Base-by-base conservation (phyloP, 53 echinoderm and acorn worm genomes). In the Pentamera pediparva region DNA sequence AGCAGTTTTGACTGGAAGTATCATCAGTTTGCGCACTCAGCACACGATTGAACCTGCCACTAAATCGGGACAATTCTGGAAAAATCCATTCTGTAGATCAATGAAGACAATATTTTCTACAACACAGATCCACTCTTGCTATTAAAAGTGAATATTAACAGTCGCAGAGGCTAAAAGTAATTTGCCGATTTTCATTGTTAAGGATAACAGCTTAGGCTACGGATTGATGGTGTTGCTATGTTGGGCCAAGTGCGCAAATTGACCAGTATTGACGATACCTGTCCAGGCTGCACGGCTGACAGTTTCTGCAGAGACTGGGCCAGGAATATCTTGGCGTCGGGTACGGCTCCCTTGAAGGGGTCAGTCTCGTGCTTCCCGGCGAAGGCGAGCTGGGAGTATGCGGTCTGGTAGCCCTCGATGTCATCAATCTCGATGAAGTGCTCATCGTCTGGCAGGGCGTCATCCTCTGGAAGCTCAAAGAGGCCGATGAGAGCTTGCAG, bases 401-500 rank as follows among this genome's bases (percentile, higher is more conserved):
- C 90, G 0, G 95, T 85, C 62, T 90, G 89, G 87, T 95, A 95
- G 27, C 90, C 85, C 0, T 87, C 90, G 35, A 86, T 90, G 78
- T 95, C 95, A 40, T 95, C 95, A 4, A 95, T 85, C 83, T 95
- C 95, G 49, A 95, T 95, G 77, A 90, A 95, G 81, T 95, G 95
- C 54, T 95, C 95, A 20, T 95, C 95, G 41, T 90, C 95, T 1
- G 95, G 95, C 12, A 87, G 21, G 28, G 79, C 73, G 78, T 95
- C 95, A 31, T 95, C 95, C 48, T 90, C 90, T 5, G 87, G 85
- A 2, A 95, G 80, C 53, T 95, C 95, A 69, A 95, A 95, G 40
- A 95, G 81, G 34, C 85, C 85, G 32, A 95, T 87, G 22, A 95
- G 79, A 32, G 95, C 87, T 77, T 90, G 95, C 3, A 95, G 80